These are phyloP conservation scores for Nematolebias whitei DNA, from an alignment of 2,113 vertebrate genomes.

Conservation along the genomic window DNA sequence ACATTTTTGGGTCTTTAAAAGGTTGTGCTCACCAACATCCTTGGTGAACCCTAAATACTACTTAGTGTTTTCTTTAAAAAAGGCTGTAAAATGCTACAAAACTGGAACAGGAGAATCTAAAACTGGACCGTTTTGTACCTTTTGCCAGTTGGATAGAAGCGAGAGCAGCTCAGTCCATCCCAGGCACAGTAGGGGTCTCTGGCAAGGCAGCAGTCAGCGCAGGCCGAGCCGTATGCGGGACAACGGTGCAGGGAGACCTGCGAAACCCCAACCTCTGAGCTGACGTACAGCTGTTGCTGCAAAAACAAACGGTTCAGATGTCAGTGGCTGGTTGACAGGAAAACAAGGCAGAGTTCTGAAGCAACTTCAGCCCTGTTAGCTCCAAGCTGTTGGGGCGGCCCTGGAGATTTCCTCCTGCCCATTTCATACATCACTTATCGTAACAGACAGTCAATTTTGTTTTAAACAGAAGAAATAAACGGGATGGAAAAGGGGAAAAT, in stretches of 20 bases:
- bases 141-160: constrained; percentile 95
- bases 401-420: no score
- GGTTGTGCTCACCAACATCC: no score
- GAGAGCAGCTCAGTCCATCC: constrained; percentile 95
- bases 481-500: background rate
- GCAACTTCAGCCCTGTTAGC: constrained; percentile 49
- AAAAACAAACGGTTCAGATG: constrained; percentile 72
- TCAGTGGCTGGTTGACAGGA: constrained; percentile 62
- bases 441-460: constrained; percentile 8
- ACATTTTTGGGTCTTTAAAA: no score
- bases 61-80: no score
- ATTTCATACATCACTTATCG: constrained; percentile 17
- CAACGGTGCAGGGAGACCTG: constrained; percentile 96
- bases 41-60: no score
- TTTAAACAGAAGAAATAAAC: constrained; percentile 32
- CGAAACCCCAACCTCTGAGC: constrained; percentile 91
- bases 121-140: constrained; percentile 77
- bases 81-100: background rate
- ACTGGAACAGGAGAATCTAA: background rate
- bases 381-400: constrained; percentile 30
- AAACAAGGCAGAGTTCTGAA: constrained; percentile 52
- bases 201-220: constrained; percentile 97
- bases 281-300: constrained; percentile 97
- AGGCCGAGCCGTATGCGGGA: constrained; percentile 92
- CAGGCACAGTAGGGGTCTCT: constrained; percentile 97